Evolutionary conservation across 2,113 vertebrate genomes (phyloP), one percentile per base, ranked within the genome.

Genomic region (Microcebus jonahi): DNA sequence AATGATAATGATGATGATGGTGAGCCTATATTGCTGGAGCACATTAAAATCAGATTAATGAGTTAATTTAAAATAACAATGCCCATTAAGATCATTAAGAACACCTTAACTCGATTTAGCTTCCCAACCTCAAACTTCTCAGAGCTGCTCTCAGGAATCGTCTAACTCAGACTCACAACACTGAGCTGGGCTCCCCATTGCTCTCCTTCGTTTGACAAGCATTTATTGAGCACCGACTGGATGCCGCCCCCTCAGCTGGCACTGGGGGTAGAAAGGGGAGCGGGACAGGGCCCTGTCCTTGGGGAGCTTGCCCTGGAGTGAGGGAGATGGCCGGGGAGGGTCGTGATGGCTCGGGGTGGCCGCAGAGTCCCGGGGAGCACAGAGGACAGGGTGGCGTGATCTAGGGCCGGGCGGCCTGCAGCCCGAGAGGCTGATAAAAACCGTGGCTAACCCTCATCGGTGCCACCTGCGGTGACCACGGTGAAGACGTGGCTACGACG

Each of bases 41-140:
- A 77, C 95, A 89, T 96, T 97, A 97, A 97, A 96, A 96, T 81
- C 96, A 96, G 91, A 97, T 97, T 92, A 91, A 98, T 97, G 91
- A 80, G 97, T 96, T 96, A 86, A 97, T 97, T 93, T 91, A 94
- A 96, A 96, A 95, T 79, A 97, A 95, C 93, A 96, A 86, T 77
- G 68, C 71, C 91, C 94, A 96, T 97, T 94, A 97, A 97, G 96
- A 88, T 94, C 94, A 75, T 94, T 86, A 95, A 93, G 63, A 79
- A 68, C 21, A 82, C 93, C 92, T 95, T 73, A 45, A 57, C 55
- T 82, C 15, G 14, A 75, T 92, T 92, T 71, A 86, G 91, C 2
- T 85, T 68, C 91, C 93, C 88, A 86, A 93, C 85, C 82, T 71
- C 71, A 77, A 95, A 79, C 71, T 10, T 23, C 50, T 27, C 1